A percentile compares a stretch with the other conserved stretches of the same genome.
Conservation (phyloP, 2,888 invertebrate species). For the Pachycephus smyrnensis region DNA sequence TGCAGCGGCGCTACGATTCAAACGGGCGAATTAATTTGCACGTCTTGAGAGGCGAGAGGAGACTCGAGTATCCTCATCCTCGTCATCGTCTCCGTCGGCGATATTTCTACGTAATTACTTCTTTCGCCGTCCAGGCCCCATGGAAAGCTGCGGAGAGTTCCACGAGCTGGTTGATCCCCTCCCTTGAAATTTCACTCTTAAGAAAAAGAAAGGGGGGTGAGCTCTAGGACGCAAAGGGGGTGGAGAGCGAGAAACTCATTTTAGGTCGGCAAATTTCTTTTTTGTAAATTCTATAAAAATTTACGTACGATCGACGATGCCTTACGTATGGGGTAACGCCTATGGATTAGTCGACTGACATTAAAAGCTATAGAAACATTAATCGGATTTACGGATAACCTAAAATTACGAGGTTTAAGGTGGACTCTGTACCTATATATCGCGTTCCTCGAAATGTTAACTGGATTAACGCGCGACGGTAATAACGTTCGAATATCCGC, state of each 20-base stretch:
- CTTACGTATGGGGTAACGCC: background rate
- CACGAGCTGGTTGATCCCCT: background rate
- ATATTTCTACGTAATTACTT: constrained; percentile 19
- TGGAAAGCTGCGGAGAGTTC: background rate
- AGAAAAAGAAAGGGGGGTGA: too few species aligned
- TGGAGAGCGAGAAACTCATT: too few species aligned
- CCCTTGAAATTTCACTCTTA: background rate
- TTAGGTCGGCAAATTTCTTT: background rate
- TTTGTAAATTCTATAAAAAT: background rate
- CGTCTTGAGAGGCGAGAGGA: constrained; percentile 7
- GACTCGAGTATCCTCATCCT: background rate
- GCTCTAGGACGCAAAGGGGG: too few species aligned
- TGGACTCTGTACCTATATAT: background rate
- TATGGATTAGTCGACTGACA: background rate
- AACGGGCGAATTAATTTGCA: constrained; percentile 14
- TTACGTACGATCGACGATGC: background rate
- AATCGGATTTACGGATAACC: background rate
- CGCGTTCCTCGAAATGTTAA: background rate
- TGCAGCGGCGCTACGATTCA: constrained; percentile 8
- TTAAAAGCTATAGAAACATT: background rate
- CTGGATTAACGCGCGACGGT: background rate
- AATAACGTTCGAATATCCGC: background rate
- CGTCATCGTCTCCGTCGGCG: background rate
- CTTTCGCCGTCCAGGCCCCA: background rate
- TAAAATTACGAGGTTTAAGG: background rate